These are phyloP conservation scores for Nemurella pictetii DNA, from an alignment of 2,888 invertebrate genomes.

Conservation along the genomic window DNA sequence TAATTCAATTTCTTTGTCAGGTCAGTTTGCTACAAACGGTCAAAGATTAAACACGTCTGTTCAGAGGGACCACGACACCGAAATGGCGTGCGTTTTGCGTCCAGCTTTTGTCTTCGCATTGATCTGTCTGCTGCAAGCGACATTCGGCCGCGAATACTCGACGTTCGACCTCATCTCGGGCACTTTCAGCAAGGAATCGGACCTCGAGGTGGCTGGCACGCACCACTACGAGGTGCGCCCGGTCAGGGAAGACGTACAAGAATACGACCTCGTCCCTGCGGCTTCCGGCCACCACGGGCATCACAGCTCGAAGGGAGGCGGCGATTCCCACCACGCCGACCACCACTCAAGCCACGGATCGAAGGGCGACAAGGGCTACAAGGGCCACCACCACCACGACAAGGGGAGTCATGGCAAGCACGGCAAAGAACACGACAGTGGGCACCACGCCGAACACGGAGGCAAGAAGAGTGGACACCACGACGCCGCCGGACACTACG, in stretches of 20 bases:
- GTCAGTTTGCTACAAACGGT: constrained; percentile 17
- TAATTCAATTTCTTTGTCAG: not conserved
- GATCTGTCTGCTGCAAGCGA: not conserved
- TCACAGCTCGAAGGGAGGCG: constrained; percentile 72
- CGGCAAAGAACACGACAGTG: constrained; percentile 67
- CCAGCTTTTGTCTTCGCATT: not conserved
- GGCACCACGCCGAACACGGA: constrained; percentile 64
- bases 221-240: constrained; percentile 22
- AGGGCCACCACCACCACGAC: constrained; percentile 74
- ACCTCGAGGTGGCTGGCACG: constrained; percentile 25
- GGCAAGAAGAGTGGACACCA: constrained; percentile 67
- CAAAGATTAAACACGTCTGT: not conserved
- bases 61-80: not conserved
- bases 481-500: constrained; percentile 66
- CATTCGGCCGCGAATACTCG: not conserved
- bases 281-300: constrained; percentile 61
- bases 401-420: constrained; percentile 79
- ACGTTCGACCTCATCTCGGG: constrained; percentile 22
- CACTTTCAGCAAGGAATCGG: not conserved
- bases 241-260: not conserved
- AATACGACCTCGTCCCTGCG: constrained; percentile 46
- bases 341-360: constrained; percentile 61
- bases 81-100: constrained; percentile 20
- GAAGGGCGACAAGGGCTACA: constrained; percentile 79
- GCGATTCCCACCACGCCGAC: constrained; percentile 43